Evolutionary conservation across 2,113 vertebrate genomes (phyloP).

Genomic region (Oxyruncus cristatus): DNA sequence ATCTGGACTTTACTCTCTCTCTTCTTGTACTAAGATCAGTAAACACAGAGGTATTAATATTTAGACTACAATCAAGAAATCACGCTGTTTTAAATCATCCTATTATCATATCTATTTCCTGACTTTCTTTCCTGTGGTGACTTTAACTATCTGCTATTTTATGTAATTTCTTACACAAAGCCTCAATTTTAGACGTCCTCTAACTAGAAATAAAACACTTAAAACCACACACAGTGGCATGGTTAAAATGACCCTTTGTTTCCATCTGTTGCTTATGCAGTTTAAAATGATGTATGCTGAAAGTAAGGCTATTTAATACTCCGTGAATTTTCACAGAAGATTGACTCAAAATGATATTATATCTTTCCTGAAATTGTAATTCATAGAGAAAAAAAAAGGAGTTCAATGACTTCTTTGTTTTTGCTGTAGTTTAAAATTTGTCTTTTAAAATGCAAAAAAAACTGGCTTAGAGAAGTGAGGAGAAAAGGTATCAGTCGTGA

Average conservation of each 20-base stretch:
- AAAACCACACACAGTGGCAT: neutral
- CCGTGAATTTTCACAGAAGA: constrained; percentile 4
- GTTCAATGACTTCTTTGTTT: constrained; percentile 1
- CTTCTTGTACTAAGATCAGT: neutral
- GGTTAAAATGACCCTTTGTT: constrained; percentile 33
- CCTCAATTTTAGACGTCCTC: neutral
- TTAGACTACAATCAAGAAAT: constrained; percentile 32
- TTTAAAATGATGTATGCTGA: neutral
- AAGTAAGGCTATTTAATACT: constrained; percentile 31
- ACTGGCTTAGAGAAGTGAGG: neutral
- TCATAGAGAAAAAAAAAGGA: neutral
- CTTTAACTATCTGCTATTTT: constrained; percentile 26
- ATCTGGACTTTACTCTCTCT: neutral
- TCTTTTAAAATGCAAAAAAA: neutral
- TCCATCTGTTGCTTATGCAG: neutral
- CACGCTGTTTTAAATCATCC: constrained; percentile 41
- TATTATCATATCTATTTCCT: constrained; percentile 36
- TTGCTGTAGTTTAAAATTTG: neutral
- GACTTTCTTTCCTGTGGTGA: constrained; percentile 1
- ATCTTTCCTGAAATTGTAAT: neutral
- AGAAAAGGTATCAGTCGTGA: neutral
- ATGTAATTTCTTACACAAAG: constrained; percentile 24
- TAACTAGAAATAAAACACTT: constrained; percentile 3
- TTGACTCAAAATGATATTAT: neutral
- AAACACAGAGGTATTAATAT: constrained; percentile 15